These are phyloP conservation scores for Ailuropoda melanoleuca DNA, from an alignment of 2,113 vertebrate genomes.

Conservation along the genomic window DNA sequence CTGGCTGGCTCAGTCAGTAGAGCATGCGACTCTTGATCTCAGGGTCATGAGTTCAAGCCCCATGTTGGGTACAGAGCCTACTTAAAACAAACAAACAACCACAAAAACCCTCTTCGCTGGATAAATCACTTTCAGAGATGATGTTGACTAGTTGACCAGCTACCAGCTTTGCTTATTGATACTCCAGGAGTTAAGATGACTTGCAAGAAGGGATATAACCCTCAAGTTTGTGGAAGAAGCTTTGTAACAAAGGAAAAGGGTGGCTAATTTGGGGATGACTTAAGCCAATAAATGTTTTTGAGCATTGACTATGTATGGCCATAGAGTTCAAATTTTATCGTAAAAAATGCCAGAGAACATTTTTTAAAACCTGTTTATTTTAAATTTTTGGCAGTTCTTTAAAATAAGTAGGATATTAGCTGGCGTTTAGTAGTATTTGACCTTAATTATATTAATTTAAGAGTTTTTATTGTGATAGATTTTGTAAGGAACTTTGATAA, in stretches of 20 bases:
- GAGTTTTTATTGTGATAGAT: neutral
- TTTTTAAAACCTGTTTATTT: neutral
- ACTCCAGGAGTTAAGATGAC: neutral
- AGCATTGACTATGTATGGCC: neutral
- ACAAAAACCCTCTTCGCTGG: neutral
- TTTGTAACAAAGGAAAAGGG: neutral
- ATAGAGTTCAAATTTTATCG: neutral
- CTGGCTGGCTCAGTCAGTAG: neutral
- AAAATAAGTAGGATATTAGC: neutral
- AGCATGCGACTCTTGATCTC: neutral
- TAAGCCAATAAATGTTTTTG: neutral
- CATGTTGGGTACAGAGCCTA: neutral
- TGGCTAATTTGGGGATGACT: neutral
- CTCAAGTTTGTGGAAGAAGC: neutral
- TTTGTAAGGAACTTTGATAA: neutral
- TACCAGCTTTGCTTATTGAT: neutral
- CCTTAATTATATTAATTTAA: neutral
- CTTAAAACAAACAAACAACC: neutral
- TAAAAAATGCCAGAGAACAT: neutral
- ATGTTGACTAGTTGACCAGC: neutral
- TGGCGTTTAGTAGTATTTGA: neutral
- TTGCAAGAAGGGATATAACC: neutral
- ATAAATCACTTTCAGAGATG: conserved; percentile 4
- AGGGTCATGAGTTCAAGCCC: neutral
- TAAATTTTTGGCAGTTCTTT: neutral